Base-by-base conservation (phyloP, 2,888 invertebrate species). In the Furcula furcula region DNA sequence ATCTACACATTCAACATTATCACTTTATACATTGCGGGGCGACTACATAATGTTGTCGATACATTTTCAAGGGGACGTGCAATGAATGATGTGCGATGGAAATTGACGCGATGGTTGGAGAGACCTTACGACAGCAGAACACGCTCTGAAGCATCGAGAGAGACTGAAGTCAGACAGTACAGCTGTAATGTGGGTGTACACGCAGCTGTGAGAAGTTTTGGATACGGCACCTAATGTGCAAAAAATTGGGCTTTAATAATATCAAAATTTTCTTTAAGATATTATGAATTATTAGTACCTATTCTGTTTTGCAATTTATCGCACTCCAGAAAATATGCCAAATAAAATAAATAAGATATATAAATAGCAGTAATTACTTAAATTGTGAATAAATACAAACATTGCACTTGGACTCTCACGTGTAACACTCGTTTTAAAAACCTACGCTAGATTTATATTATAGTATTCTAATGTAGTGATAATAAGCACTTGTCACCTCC, bases 61-160 rank as follows among this genome's bases (percentile, higher is more conserved):
- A 62, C 51, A 58, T 62, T 29, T 28, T 52, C 40, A 43, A 55
- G 44, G 32, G 31, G 31, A 14, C 35, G 38, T 43, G 46, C 46
- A 40, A 47, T 57, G 54, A 38, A 47, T 45, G 34, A 14, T 31
- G 50, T 31, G 34, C 35, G 31, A 26, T 31, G 41, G 36, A 18
- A 37, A 27, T 32, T 26, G 33, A 34, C 29, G 39, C 30, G 29
- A 34, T 21, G 36, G 29, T 18, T 5, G 23, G 41, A 63, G 64
- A 67, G 71, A 87, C 87, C 86, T 87, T 83, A 62, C 78, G 81
- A 58, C 87, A 88, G 77, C 87, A 88, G 65, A 88, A 76, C 72
- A 88, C 86, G 67, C 76, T 75, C 51, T 73, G 82, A 64, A 88
- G 74, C 87, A 88, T 88, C 73, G 77, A 67, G 63, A 56, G 58